phyloP scores from a whole-genome alignment of 2,888 invertebrate genomes.

The Chalcis sispes region DNA sequence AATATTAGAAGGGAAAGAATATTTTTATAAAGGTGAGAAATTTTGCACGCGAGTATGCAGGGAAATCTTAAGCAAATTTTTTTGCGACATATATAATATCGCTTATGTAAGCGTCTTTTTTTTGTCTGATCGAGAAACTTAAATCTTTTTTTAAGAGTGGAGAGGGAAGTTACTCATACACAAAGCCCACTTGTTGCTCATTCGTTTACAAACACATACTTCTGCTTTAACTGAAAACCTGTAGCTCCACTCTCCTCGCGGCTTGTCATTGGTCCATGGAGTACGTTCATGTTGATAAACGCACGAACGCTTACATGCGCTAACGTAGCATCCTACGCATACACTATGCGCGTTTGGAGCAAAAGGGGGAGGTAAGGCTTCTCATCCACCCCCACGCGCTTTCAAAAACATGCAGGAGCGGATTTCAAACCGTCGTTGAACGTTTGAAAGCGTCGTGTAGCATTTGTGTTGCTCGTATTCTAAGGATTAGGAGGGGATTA shows the following conservation, averaged over 20 bases:
- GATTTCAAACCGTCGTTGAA: constrained; percentile 44
- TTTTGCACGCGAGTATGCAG: too few species aligned
- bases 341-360: neutral
- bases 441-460: constrained; percentile 40
- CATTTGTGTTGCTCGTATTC: neutral
- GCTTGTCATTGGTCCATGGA: neutral
- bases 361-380: constrained; percentile 21
- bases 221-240: neutral
- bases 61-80: neutral
- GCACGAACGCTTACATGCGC: too few species aligned
- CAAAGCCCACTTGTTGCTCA: neutral
- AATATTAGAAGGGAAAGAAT: too few species aligned
- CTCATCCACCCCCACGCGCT: constrained; percentile 27
- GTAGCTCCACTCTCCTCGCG: neutral
- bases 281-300: neutral
- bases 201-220: neutral
- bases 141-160: neutral
- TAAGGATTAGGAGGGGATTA: constrained; percentile 44
- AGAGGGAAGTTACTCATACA: neutral
- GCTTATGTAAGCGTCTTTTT: neutral
- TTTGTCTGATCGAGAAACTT: neutral
- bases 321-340: constrained; percentile 35
- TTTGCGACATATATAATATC: neutral
- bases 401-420: neutral
- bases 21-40: too few species aligned